phyloP scores from a whole-genome alignment of 2,113 vertebrate genomes.

The Phaethon lepturus region DNA sequence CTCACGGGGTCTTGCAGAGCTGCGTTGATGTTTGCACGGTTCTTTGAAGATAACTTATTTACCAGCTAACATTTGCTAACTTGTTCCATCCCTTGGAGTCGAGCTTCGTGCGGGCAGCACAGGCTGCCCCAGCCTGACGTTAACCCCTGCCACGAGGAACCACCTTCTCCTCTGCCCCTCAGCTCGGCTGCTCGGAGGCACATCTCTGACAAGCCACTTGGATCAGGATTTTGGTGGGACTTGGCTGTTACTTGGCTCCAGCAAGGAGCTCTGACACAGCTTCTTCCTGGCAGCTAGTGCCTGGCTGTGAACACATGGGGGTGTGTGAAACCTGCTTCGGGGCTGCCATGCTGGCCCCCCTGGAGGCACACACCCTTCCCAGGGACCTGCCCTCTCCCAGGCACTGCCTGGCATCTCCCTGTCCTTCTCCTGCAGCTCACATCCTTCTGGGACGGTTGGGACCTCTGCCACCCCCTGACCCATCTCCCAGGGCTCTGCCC shows the following conservation, averaged over 20 bases:
- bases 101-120: neutral
- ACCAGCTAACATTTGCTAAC: neutral
- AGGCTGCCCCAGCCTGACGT: neutral
- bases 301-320: rapidly evolving
- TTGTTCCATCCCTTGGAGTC: neutral
- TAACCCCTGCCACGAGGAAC: neutral
- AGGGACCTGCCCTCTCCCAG: neutral
- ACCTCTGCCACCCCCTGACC: rapidly evolving
- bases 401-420: neutral
- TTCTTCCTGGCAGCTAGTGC: neutral
- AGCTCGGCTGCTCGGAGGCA: neutral
- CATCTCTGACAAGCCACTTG: neutral
- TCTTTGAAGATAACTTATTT: neutral
- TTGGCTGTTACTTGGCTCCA: neutral
- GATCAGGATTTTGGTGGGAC: neutral
- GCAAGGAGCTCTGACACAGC: neutral
- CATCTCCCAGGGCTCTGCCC: neutral
- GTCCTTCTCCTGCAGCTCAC: neutral
- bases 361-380: rapidly evolving
- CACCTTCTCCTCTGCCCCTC: neutral
- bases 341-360: too few species aligned
- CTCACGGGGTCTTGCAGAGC: neutral
- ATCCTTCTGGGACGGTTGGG: rapidly evolving
- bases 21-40: neutral
- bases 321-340: neutral